Conservation (phyloP, 2,888 invertebrate species). For the Microctonus brassicae region DNA sequence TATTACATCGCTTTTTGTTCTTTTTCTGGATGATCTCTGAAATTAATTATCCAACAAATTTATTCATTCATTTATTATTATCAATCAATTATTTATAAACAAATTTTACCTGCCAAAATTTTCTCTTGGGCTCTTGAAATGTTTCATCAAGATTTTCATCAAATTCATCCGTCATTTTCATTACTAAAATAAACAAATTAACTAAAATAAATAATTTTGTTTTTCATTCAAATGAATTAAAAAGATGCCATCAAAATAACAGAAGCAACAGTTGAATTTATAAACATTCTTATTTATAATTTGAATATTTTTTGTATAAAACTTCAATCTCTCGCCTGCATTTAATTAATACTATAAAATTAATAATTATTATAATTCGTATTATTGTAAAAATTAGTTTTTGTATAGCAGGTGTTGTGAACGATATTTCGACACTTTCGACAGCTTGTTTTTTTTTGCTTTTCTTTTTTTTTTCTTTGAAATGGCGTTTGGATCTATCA, state of each 20-base stretch:
- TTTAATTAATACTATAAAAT: too few species aligned
- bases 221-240: neutral
- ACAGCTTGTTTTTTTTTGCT: constrained; percentile 20
- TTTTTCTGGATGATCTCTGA: constrained; percentile 63
- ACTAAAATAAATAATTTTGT: too few species aligned
- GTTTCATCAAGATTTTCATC: constrained; percentile 56
- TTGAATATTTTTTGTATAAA: neutral
- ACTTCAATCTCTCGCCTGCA: too few species aligned
- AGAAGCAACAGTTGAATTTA: neutral
- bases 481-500: neutral
- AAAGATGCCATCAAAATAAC: neutral
- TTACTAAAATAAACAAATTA: too few species aligned
- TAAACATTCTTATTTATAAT: neutral
- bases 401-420: constrained; percentile 6
- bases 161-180: constrained; percentile 55
- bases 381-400: neutral
- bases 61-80: neutral
- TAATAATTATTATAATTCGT: too few species aligned
- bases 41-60: neutral
- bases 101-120: constrained; percentile 59
- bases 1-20: constrained; percentile 63
- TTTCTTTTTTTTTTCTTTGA: constrained; percentile 16
- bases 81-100: neutral
- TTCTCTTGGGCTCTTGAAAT: constrained; percentile 62
- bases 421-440: neutral